Conservation (phyloP, 2,888 invertebrate genomes). For the Agriopis marginaria region DNA sequence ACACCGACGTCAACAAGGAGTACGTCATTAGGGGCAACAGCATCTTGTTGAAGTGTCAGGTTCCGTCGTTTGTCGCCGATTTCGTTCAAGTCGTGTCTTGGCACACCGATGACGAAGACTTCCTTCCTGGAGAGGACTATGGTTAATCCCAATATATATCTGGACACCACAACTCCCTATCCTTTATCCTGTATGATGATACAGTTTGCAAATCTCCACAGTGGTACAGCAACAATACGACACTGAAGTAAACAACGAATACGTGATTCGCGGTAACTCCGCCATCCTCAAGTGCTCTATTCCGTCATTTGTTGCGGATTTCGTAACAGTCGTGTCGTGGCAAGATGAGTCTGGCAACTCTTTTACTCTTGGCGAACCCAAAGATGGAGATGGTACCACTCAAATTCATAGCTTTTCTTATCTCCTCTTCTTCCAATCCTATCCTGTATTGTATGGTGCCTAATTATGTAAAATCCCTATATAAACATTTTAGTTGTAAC, state of each 20-base stretch:
- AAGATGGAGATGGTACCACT: constrained; percentile 72
- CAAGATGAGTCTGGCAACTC: constrained; percentile 91
- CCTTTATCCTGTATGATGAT: constrained; percentile 37
- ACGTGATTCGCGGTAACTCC: constrained; percentile 95
- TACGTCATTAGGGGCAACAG: constrained; percentile 94
- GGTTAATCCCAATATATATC: constrained; percentile 73
- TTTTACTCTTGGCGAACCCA: constrained; percentile 66
- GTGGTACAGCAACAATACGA: constrained; percentile 96
- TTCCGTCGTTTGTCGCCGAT: constrained; percentile 95
- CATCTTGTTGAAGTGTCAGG: constrained; percentile 92
- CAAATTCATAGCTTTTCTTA: constrained; percentile 31
- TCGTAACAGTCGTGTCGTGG: constrained; percentile 95
- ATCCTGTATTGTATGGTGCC: constrained; percentile 34
- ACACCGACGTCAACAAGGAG: constrained; percentile 94
- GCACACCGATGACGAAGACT: constrained; percentile 92
- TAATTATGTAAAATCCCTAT: constrained; percentile 12
- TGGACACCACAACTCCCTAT: constrained; percentile 40
- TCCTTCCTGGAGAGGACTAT: constrained; percentile 88
- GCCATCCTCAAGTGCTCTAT: constrained; percentile 96
- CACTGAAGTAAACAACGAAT: constrained; percentile 96
- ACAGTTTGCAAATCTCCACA: constrained; percentile 68
- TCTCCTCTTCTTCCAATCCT: constrained; percentile 36
- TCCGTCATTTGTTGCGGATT: constrained; percentile 97
- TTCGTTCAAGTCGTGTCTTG: constrained; percentile 93
- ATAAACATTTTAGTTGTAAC: constrained; percentile 90